A percentile compares a stretch with the other conserved stretches of the same genome.
phyloP scores from a whole-genome alignment of 1,140 invertebrate genomes.

The Penaeus japonicus region DNA sequence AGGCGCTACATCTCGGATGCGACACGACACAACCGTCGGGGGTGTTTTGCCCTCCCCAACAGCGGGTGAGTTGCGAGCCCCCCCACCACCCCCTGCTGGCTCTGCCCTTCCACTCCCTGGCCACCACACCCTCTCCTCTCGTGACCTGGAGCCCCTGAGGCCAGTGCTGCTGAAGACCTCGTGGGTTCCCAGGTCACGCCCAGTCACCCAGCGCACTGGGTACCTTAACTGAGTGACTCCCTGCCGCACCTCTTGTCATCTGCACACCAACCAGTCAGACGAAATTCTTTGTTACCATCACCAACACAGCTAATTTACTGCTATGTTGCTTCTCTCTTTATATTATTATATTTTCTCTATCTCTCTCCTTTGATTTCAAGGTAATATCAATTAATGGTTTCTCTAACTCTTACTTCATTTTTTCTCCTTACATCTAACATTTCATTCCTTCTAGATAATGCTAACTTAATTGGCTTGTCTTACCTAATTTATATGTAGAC shows the following conservation, averaged over 20 bases:
- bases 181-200: conserved; percentile 32
- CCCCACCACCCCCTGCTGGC: conserved; percentile 20
- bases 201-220: conserved; percentile 20
- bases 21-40: conserved; percentile 52
- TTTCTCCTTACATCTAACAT: too few relatives aligned
- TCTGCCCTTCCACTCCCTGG: conserved; percentile 30
- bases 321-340: not conserved
- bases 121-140: conserved; percentile 20
- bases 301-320: not conserved
- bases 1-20: conserved; percentile 49
- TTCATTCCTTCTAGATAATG: not conserved
- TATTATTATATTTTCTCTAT: too few relatives aligned
- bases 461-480: conserved; percentile 36
- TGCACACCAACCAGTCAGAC: not conserved
- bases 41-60: conserved; percentile 51
- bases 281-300: not conserved
- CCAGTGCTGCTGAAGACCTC: conserved; percentile 29
- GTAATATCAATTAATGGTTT: not conserved
- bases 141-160: conserved; percentile 25
- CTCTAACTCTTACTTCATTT: not conserved
- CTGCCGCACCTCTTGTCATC: conserved; percentile 1
- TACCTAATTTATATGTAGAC: conserved; percentile 41
- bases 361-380: too few relatives aligned
- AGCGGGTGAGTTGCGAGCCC: conserved; percentile 35
- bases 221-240: conserved; percentile 30